phyloP scores from a whole-genome alignment of 1,140 invertebrate genomes.

The Frieseomelitta varia region DNA sequence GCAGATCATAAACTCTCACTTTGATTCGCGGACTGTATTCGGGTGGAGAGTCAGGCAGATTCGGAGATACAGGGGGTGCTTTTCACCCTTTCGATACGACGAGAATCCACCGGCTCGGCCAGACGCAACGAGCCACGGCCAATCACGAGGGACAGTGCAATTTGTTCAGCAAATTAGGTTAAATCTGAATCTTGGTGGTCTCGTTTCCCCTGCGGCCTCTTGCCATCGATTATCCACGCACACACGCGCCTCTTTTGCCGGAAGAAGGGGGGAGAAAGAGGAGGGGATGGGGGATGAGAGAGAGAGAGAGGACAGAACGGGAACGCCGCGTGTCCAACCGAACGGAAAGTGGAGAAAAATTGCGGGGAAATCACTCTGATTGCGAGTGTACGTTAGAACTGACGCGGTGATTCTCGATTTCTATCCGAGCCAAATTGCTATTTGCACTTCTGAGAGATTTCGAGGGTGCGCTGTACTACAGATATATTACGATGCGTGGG shows the following conservation, averaged over 20 bases:
- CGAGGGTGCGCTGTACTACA: too few species aligned
- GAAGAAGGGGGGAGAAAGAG: constrained; percentile 16
- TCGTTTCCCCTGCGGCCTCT: constrained; percentile 24
- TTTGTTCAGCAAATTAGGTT: constrained; percentile 62
- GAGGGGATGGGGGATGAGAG: constrained; percentile 12
- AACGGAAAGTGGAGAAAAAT: constrained; percentile 9
- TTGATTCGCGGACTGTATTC: constrained; percentile 44
- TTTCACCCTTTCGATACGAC: not conserved
- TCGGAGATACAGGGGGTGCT: not conserved
- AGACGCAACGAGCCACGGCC: constrained; percentile 11
- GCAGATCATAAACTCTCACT: constrained; percentile 61
- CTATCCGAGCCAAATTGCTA: not conserved
- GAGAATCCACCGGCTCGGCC: not conserved
- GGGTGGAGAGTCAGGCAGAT: not conserved
- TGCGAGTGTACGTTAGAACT: not conserved
- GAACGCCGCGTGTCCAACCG: constrained; percentile 6
- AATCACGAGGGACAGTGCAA: constrained; percentile 53
- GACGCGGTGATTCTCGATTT: not conserved
- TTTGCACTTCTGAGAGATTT: too few species aligned
- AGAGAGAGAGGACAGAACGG: constrained; percentile 8
- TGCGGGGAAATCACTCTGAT: not conserved
- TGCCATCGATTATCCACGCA: constrained; percentile 47
- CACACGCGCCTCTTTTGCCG: not conserved
- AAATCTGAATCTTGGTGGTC: constrained; percentile 60
- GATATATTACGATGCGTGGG: too few species aligned